Evolutionary conservation across 2,888 invertebrate genomes (phyloP), one percentile per base, ranked within the genome.

Genomic region (Biston betularia): DNA sequence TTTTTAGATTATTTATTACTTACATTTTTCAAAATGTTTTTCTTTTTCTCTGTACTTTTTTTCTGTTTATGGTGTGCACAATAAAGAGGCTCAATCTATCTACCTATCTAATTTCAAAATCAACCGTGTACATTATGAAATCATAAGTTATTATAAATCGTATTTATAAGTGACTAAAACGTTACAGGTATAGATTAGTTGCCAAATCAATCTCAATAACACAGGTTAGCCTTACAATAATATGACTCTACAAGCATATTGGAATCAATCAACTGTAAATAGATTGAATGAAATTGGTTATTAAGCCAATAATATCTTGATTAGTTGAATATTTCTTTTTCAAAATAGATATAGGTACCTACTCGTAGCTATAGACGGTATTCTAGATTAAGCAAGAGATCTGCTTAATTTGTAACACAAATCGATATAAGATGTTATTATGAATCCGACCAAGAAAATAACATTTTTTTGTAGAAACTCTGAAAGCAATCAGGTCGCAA

Each of bases 131-230:
- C 24, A 24, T 24, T 24, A 24, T 24, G 24, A 24, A 24, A 3
- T 24, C 3, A 24, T 24, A 2, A 24, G 24, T 24, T 3, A 24
- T 3, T 24, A 24, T 24, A n/a, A n/a, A n/a, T 3, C 24, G 24
- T 24, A 1, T 24, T 3, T 24, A 24, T 1, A 24, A 2, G 24
- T 24, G 24, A 3, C 24, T 24, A 24, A 24, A 24, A 24, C 1
- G 1, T 2, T 24, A 2, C 3, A 24, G 24, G 24, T 24, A 24
- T 24, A 24, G 77, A 80, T 84, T 85, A 79, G 80, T 79, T 78
- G 76, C 77, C 77, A 79, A 83, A 87, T 87, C 86, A 85, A 87
- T 87, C 84, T 81, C 69, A 65, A 69, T 73, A 68, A 65, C 11
- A 33, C 54, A 64, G 42, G 70, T 61, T 72, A 69, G 65, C 63